Evolutionary conservation across 2,797 vertebrate genomes (phyloP), one percentile per base, ranked within the genome.

Genomic region (Australoheros facetus): DNA sequence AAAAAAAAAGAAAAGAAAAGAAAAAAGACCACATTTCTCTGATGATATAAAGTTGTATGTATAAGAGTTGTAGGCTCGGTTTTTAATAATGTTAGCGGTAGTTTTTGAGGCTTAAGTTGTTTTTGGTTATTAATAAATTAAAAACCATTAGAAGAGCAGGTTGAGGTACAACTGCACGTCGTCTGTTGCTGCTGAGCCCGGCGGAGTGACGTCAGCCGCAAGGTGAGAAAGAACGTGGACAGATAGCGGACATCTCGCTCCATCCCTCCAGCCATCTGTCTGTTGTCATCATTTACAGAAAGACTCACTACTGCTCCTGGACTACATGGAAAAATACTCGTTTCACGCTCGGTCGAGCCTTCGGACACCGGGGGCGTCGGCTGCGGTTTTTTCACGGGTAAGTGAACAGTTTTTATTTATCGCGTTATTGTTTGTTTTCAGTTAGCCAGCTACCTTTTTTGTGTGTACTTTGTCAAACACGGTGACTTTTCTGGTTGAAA

Each of bases 151-250:
- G 26, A n/a, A 17, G 64, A 51, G 26, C 26, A 64, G 8, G 17
- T 5, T 12, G 8, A 4, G 13, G 23, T 28, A 10, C 34, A 39
- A 53, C 13, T 28, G n/a, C 11, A 11, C 30, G 3, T 37, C 12
- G 7, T 8, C 26, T 69, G 66, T 13, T 66, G 80, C 30, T 57
- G 56, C 54, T 45, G 72, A 39, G 72, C 37, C 34, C 32, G 9
- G 53, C 76, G 90, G 60, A 73, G 5, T 94, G 93, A 94, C 93
- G 91, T 94, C 91, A 88, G 42, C 26, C 42, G 73, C 80, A 85
- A 87, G 89, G 87, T 90, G 88, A 81, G 37, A 3, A 3, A 80
- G 83, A 83, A 79, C 81, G 89, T 82, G 81, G 26, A 76, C 77
- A n/a, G 45, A 69, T 51, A 53, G 56, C 66, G 17, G 71, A 70